Evolutionary conservation across 2,797 vertebrate species (phyloP).

Genomic region (Dermochelys coriacea): DNA sequence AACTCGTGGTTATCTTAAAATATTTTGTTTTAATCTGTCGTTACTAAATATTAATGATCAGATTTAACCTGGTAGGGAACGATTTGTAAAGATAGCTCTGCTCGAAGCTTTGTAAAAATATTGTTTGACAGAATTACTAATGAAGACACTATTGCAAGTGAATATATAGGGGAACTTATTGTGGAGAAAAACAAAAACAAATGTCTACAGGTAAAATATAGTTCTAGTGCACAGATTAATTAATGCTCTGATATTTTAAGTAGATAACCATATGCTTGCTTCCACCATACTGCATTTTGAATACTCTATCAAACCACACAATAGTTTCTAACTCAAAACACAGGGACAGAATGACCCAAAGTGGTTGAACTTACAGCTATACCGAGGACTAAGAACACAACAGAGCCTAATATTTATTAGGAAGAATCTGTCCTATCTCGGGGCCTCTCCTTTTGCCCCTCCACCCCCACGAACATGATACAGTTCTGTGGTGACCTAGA

Average conservation of each 20-base stretch:
- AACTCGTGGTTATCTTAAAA: not conserved
- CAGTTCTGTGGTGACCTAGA: too few relatives aligned
- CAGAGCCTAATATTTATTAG: not conserved
- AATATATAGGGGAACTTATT: not conserved
- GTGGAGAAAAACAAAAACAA: not conserved
- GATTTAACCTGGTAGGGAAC: not conserved
- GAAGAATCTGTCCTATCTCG: too few relatives aligned
- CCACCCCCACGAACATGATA: too few relatives aligned
- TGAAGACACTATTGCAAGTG: not conserved
- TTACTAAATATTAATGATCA: not conserved
- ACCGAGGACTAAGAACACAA: not conserved
- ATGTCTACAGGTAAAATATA: not conserved
- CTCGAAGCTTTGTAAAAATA: not conserved
- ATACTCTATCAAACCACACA: not conserved
- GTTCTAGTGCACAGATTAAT: not conserved
- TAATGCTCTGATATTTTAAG: not conserved
- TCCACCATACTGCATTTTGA: not conserved
- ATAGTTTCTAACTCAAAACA: not conserved
- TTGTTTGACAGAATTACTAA: not conserved
- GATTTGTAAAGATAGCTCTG: not conserved
- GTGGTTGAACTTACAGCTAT: not conserved
- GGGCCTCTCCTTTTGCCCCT: too few relatives aligned
- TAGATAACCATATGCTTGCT: not conserved
- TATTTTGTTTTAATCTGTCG: not conserved
- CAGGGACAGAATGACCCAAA: not conserved